Conservation (phyloP, 2,113 vertebrate genomes). For the Oryzias curvinotus region DNA sequence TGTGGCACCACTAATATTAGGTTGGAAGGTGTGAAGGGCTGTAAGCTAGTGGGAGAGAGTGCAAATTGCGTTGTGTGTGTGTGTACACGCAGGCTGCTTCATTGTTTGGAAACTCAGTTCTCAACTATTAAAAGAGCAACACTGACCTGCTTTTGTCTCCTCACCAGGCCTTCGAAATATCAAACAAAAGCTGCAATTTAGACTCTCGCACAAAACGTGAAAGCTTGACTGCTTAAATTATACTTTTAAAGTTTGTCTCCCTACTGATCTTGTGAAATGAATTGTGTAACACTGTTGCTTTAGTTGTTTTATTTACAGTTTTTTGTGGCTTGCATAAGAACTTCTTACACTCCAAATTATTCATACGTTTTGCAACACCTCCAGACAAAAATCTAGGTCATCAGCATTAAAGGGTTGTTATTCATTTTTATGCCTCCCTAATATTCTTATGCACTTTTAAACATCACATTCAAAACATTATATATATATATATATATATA, state of each 20-base stretch:
- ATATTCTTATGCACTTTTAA: no score
- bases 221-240: constrained; percentile 9
- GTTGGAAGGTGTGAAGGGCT: no score
- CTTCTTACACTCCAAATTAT: background rate
- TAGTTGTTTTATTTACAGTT: constrained; percentile 40
- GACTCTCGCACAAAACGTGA: background rate
- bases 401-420: no score
- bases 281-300: constrained; percentile 37
- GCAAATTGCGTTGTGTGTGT: background rate
- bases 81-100: background rate
- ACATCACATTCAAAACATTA: no score
- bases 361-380: background rate
- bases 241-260: constrained; percentile 8
- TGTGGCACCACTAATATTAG: no score
- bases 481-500: no score
- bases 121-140: no score
- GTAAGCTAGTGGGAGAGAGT: no score
- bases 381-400: background rate
- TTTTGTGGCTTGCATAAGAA: constrained; percentile 9
- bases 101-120: background rate
- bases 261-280: constrained; percentile 28
- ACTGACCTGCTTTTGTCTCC: background rate
- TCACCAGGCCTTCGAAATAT: background rate
- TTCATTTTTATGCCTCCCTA: no score
- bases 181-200: background rate